phyloP scores from a whole-genome alignment of 2,797 vertebrate species.

The Microcaecilia unicolor region DNA sequence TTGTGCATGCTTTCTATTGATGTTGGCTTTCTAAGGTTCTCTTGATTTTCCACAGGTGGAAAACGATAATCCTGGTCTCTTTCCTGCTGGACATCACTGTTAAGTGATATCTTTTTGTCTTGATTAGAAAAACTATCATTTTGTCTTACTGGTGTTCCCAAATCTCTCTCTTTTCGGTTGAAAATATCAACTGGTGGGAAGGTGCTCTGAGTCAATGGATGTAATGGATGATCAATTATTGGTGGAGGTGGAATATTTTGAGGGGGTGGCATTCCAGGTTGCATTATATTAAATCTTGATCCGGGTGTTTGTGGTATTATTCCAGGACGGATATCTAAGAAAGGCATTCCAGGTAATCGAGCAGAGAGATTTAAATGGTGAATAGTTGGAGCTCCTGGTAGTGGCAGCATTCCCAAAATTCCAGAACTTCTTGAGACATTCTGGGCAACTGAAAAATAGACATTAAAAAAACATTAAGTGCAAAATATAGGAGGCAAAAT shows the following conservation, averaged over 20 bases:
- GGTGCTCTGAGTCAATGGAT: constrained; percentile 71
- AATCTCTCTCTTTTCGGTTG: constrained; percentile 64
- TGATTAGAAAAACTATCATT: constrained; percentile 62
- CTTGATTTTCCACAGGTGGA: constrained; percentile 68
- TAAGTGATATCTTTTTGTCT: constrained; percentile 69
- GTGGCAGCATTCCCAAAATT: constrained; percentile 76
- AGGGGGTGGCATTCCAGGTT: constrained; percentile 73
- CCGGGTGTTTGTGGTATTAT: constrained; percentile 66
- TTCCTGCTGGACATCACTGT: constrained; percentile 72
- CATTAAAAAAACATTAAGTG: background rate
- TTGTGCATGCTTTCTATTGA: too few species aligned
- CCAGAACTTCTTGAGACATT: constrained; percentile 68
- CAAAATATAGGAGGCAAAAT: background rate
- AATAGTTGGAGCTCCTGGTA: constrained; percentile 66
- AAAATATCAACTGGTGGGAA: constrained; percentile 86
- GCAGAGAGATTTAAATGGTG: constrained; percentile 68
- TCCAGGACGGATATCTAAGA: constrained; percentile 84
- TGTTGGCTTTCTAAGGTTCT: constrained; percentile 71
- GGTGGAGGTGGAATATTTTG: constrained; percentile 44
- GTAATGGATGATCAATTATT: constrained; percentile 73
- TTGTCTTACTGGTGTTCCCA: constrained; percentile 58
- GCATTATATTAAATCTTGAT: constrained; percentile 78
- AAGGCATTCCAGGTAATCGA: constrained; percentile 81
- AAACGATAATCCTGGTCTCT: constrained; percentile 97
- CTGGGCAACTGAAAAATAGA: background rate